Percentiles rank a stretch among this genome's conserved stretches.
These are phyloP conservation scores for Zaprionus lineosus DNA, from an alignment of 2,888 invertebrate genomes.

Conservation along the genomic window DNA sequence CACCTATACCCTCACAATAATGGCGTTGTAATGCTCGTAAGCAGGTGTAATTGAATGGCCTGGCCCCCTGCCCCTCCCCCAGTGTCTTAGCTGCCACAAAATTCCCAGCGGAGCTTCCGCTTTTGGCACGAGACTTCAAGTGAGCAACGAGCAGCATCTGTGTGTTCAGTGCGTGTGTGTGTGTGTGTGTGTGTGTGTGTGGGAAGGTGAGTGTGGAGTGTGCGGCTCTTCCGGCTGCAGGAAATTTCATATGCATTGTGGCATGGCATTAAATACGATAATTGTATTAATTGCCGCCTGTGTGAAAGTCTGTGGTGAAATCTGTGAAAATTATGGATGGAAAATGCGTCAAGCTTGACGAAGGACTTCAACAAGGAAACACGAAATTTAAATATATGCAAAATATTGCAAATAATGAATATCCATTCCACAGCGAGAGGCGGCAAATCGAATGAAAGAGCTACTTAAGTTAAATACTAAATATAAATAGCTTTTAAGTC, in stretches of 20 bases:
- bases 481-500: no score
- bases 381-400: not conserved
- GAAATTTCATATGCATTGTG: constrained; percentile 68
- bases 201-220: constrained; percentile 1
- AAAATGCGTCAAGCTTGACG: not conserved
- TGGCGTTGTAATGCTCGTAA: constrained; percentile 65
- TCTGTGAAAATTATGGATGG: not conserved
- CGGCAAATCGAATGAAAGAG: no score
- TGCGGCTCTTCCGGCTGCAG: constrained; percentile 35
- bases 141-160: constrained; percentile 26
- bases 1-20: constrained; percentile 23
- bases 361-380: not conserved
- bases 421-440: no score
- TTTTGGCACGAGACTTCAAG: constrained; percentile 58
- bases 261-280: constrained; percentile 63
- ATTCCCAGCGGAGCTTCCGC: constrained; percentile 44
- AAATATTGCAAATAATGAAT: no score
- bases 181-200: constrained; percentile 9
- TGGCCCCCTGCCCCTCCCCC: constrained; percentile 8
- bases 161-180: constrained; percentile 10
- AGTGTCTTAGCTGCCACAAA: not conserved
- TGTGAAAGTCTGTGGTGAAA: constrained; percentile 29
- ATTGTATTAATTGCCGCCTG: constrained; percentile 67
- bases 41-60: constrained; percentile 76
- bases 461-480: no score